phyloP scores from a whole-genome alignment of 2,113 vertebrate genomes.

The Trinectes maculatus region DNA sequence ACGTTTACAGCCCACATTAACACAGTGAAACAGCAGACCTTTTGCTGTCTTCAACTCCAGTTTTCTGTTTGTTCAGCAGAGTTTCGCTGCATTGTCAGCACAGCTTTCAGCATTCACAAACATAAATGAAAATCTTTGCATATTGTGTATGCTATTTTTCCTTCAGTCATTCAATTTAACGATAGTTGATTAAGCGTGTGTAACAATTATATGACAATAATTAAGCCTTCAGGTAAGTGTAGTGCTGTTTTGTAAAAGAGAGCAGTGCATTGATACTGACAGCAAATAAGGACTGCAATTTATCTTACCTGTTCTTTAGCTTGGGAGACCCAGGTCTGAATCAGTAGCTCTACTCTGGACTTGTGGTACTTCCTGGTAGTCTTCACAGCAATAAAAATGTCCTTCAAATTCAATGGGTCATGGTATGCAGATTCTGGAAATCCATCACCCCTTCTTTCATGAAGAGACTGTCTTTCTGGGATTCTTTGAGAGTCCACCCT shows the following conservation, averaged over 20 bases:
- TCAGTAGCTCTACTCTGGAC: slow-evolving; percentile 88
- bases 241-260: background rate
- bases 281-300: background rate
- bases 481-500: background rate
- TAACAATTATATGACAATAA: background rate
- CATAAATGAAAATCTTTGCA: too few relatives aligned
- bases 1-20: too few relatives aligned
- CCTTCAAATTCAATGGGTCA: slow-evolving; percentile 83
- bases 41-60: too few relatives aligned
- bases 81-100: too few relatives aligned
- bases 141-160: too few relatives aligned
- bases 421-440: slow-evolving; percentile 24
- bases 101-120: too few relatives aligned
- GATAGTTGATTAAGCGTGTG: background rate
- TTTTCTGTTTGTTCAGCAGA: too few relatives aligned
- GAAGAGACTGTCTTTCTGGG: background rate
- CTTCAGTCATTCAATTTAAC: background rate
- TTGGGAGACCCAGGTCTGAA: slow-evolving; percentile 93
- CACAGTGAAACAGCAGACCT: too few relatives aligned
- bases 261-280: background rate
- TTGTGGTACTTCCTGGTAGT: slow-evolving; percentile 93
- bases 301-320: slow-evolving; percentile 87
- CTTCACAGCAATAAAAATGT: slow-evolving; percentile 95
- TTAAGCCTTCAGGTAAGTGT: background rate
- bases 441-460: background rate